Evolutionary conservation across 2,113 vertebrate genomes (phyloP).

Genomic region (Channa argus): DNA sequence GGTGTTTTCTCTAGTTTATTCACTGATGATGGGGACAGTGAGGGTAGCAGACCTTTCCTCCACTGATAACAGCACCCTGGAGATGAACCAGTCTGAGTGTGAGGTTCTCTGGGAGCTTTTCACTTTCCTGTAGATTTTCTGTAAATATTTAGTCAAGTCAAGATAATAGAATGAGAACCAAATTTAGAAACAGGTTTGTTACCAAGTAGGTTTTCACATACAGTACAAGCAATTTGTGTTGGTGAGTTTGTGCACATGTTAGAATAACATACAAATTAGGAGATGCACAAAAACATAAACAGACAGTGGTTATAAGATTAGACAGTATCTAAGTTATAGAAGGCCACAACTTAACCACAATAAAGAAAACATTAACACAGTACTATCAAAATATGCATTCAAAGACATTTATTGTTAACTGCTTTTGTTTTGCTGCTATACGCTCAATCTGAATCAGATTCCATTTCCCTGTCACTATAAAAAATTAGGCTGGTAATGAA

Average conservation of each 20-base stretch:
- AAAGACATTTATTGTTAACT: background rate
- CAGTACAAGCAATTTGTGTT: no score
- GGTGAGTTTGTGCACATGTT: no score
- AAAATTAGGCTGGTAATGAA: background rate
- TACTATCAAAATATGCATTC: background rate
- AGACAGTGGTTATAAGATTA: no score
- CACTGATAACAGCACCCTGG: constrained; percentile 89
- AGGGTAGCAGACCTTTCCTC: constrained; percentile 87
- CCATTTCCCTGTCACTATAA: constrained; percentile 1
- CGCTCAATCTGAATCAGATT: background rate
- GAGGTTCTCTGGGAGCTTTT: constrained; percentile 82
- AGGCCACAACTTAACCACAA: background rate
- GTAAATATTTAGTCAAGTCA: constrained; percentile 5
- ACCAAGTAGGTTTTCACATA: no score
- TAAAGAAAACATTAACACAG: background rate
- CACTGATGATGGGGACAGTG: constrained; percentile 14
- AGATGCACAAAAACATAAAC: no score
- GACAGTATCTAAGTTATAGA: no score
- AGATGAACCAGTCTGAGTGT: constrained; percentile 89
- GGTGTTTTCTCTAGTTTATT: constrained; percentile 11
- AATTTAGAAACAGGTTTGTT: no score
- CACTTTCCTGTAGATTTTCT: constrained; percentile 87
- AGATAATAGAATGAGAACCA: no score
- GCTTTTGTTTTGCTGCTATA: background rate
- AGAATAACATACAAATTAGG: no score